Conservation (phyloP, 2,113 vertebrate species). For the Nyctibius bracteatus region DNA sequence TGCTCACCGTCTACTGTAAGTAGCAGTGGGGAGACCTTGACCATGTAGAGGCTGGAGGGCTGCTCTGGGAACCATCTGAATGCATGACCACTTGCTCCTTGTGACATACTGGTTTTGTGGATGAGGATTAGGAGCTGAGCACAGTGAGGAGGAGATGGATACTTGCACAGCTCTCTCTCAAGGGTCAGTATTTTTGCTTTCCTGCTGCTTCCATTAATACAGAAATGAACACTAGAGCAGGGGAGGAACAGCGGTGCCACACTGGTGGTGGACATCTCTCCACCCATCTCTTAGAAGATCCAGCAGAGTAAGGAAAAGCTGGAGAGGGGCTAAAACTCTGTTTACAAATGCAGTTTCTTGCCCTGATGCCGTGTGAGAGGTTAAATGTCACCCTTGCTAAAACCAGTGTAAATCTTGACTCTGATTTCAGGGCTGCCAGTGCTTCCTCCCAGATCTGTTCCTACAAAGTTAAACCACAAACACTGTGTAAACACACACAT, state of each 20-base stretch:
- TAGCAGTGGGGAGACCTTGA: not conserved
- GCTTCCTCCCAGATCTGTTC: not conserved
- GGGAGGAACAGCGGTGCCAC: not conserved
- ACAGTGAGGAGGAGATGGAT: not conserved
- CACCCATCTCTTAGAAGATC: not conserved
- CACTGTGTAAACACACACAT: not conserved
- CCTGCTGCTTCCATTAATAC: not conserved
- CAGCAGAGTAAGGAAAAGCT: not conserved
- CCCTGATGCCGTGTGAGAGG: not conserved
- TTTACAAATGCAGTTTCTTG: not conserved
- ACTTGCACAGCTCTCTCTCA: not conserved
- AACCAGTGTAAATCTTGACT: not conserved
- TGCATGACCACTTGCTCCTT: not conserved
- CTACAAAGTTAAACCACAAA: not conserved
- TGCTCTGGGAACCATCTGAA: not conserved
- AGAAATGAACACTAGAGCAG: not conserved
- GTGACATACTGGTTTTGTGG: not conserved
- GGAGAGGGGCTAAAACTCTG: not conserved
- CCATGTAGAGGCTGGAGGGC: not conserved
- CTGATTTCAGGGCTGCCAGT: not conserved
- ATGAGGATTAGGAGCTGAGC: not conserved
- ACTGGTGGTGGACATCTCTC: not conserved
- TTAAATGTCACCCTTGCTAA: not conserved
- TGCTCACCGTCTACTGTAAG: conserved; percentile 94
- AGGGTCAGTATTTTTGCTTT: not conserved